phyloP scores from a whole-genome alignment of 1,140 invertebrate species.

The Frieseomelitta varia region DNA sequence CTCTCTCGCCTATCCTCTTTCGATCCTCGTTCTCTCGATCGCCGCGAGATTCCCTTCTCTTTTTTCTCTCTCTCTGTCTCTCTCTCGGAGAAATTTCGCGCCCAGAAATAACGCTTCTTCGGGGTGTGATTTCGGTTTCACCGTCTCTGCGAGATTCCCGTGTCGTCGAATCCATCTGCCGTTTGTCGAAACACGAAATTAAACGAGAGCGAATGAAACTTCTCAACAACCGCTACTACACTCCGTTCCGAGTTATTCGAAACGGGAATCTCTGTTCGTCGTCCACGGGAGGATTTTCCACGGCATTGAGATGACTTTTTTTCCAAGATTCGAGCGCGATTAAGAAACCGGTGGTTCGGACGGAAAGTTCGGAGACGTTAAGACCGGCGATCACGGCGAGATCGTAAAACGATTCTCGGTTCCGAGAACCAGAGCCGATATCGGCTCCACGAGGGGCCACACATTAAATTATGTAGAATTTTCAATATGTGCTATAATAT shows the following conservation, averaged over 20 bases:
- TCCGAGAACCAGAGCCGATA: conserved; percentile 48
- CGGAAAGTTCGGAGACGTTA: too few species aligned
- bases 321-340: too few species aligned
- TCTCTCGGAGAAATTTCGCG: not conserved
- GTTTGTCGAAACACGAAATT: too few species aligned
- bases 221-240: too few species aligned
- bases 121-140: not conserved
- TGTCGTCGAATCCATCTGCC: not conserved
- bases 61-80: too few species aligned
- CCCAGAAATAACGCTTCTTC: not conserved
- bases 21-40: not conserved
- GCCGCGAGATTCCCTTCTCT: not conserved
- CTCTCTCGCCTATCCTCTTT: not conserved
- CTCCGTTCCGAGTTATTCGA: too few species aligned
- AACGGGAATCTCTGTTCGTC: too few species aligned
- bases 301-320: too few species aligned
- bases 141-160: not conserved
- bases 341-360: not conserved
- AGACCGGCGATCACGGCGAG: conserved; percentile 5
- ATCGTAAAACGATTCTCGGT: conserved; percentile 28
- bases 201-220: too few species aligned
- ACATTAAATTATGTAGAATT: conserved; percentile 58
- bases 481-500: conserved; percentile 56
- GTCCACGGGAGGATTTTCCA: too few species aligned
- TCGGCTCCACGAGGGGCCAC: conserved; percentile 26